These are phyloP conservation scores for Porites lobata DNA, from an alignment of 92 coral and sea anemone species.

Conservation along the genomic window DNA sequence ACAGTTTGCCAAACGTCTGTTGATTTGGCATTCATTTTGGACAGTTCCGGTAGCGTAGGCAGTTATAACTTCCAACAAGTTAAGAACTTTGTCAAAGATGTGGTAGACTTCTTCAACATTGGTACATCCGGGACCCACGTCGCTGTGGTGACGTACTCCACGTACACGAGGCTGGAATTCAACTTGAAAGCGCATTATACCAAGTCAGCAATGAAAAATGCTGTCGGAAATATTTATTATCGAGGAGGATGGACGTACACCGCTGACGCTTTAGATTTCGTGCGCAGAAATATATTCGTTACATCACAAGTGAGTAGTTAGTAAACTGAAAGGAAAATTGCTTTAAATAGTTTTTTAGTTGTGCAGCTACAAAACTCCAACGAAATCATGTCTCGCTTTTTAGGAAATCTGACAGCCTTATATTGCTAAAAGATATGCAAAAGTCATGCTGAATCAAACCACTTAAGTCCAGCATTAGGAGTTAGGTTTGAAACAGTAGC, in stretches of 20 bases:
- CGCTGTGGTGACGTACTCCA: slow-evolving; percentile 85
- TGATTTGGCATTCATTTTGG: slow-evolving; percentile 93
- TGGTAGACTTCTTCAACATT: slow-evolving; percentile 94
- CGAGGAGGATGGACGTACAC: slow-evolving; percentile 89
- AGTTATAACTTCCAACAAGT: slow-evolving; percentile 70
- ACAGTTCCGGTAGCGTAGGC: slow-evolving; percentile 92
- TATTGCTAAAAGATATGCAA: too few relatives aligned
- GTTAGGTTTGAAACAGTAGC: too few relatives aligned
- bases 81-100: slow-evolving; percentile 86
- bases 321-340: too few relatives aligned
- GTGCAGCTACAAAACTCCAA: too few relatives aligned
- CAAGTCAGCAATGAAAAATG: slow-evolving; percentile 76
- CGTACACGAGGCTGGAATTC: slow-evolving; percentile 62
- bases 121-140: slow-evolving; percentile 90
- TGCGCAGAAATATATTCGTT: slow-evolving; percentile 58
- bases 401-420: too few relatives aligned
- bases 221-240: slow-evolving; percentile 69
- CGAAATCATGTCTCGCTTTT: too few relatives aligned
- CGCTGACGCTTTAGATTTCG: slow-evolving; percentile 81
- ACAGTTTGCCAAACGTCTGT: slow-evolving; percentile 97
- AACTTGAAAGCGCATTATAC: slow-evolving; percentile 68
- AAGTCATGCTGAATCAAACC: too few relatives aligned
- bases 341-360: too few relatives aligned
- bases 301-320: slow-evolving; percentile 27
- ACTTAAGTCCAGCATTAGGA: too few relatives aligned